Base-by-base conservation (phyloP, 2,888 invertebrate species). In the Euzophera pinguis region DNA sequence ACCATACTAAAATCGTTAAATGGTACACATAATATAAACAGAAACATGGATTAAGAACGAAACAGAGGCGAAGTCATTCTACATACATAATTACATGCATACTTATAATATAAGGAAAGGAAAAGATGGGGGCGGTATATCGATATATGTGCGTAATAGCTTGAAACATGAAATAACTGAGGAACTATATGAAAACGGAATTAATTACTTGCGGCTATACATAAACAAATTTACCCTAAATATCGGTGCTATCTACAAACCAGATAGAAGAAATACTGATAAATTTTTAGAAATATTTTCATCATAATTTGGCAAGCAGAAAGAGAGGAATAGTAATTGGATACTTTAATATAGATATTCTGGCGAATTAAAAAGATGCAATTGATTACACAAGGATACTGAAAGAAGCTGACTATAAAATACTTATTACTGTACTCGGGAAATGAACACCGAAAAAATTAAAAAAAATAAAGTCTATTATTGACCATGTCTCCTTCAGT, bases 41-140 rank as follows among this genome's bases (percentile, higher is more conserved):
- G 64, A 64, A 52, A 62, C 62, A 6, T 64, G 61, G 62, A 54
- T 62, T 10, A 50, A 41, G 10, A 53, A 53, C 0, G 56, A 58
- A n/a, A 47, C 47, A 12, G 52, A 62, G 10, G 58, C 60, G 3
- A 12, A 39, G 6, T 4, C 34, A 14, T 50, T 59, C 5, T 37
- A 48, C 7, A 1, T 34, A 22, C 22, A 2, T 22, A 22, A 22
- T 22, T 22, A 22, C 22, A 22, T 5, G 3, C 22, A 22, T 22
- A 22, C 2, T 22, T 22, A 22, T 22, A 22, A 22, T 22, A 22
- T 22, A 22, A 22, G 22, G 5, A 22, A 22, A 22, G 22, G 22
- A 3, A 22, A 22, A 22, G 22, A 22, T 22, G 22, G 22, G 5
- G 22, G 22, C 22, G 22, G 22, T 3, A 22, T 22, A 22, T 22